These are phyloP conservation scores for Steromphala cineraria DNA, from an alignment of 2,888 invertebrate species.

Conservation along the genomic window DNA sequence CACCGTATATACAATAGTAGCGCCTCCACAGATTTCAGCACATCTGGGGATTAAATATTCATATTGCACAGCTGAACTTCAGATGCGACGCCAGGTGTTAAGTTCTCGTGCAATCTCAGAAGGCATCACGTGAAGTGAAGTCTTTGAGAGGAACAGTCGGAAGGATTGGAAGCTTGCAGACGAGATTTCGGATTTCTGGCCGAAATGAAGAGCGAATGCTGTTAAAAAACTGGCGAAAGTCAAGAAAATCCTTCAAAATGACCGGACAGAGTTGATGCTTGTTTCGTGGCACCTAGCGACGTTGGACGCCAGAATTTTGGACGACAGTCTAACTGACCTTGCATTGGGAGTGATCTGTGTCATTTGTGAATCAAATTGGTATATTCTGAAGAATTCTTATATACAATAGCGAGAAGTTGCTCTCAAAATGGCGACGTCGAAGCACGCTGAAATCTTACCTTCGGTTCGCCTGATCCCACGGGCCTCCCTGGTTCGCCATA, in stretches of 20 bases:
- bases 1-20: background rate
- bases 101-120: background rate
- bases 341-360: too few species aligned
- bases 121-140: background rate
- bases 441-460: background rate
- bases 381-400: slow-evolving; percentile 5
- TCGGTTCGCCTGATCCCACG: background rate
- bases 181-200: background rate
- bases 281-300: too few species aligned
- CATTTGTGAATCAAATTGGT: background rate
- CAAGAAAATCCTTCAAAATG: too few species aligned
- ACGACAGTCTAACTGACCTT: too few species aligned
- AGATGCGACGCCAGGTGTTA: slow-evolving; percentile 1
- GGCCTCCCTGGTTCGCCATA: background rate
- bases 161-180: background rate
- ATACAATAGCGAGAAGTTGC: background rate
- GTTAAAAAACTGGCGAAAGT: too few species aligned
- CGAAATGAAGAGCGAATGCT: too few species aligned
- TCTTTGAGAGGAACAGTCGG: background rate
- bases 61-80: slow-evolving; percentile 3
- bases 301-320: too few species aligned
- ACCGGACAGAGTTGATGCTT: too few species aligned
- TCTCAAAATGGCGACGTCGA: background rate
- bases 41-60: slow-evolving; percentile 18
- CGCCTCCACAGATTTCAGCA: slow-evolving; percentile 18